A percentile compares a stretch with the other conserved stretches of the same genome.
Evolutionary conservation across 2,888 invertebrate genomes (phyloP).

Genomic region (Acanthosepion pharaonis): DNA sequence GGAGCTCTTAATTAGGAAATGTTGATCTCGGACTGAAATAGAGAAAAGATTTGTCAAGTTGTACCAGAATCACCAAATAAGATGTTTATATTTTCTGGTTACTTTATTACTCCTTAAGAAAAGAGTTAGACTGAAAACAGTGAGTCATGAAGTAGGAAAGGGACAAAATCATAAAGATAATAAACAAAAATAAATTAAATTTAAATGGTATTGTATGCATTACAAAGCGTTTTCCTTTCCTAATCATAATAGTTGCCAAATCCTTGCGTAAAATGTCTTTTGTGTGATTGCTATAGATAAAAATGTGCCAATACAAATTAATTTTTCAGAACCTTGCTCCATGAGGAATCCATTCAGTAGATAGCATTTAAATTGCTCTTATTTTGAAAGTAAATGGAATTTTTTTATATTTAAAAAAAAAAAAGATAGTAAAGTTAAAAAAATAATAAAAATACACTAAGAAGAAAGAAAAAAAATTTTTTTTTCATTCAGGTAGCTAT

Average conservation of each 20-base stretch:
- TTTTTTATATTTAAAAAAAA: not conserved
- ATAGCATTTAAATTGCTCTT: slow-evolving; percentile 38
- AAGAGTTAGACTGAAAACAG: too few species aligned
- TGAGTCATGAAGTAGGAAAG: not conserved
- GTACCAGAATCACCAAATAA: not conserved
- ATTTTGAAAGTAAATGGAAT: not conserved
- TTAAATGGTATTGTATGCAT: not conserved
- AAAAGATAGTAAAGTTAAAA: not conserved
- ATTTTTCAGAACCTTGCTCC: not conserved
- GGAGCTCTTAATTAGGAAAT: too few species aligned
- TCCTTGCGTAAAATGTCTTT: not conserved
- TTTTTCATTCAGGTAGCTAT: not conserved
- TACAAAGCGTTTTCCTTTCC: not conserved
- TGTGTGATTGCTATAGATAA: slow-evolving; percentile 45
- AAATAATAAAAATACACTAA: not conserved
- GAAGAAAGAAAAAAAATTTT: too few species aligned
- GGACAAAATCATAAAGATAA: not conserved
- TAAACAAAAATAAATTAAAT: not conserved
- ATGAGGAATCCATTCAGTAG: not conserved
- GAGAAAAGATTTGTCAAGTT: not conserved
- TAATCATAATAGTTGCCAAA: not conserved
- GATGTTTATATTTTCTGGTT: not conserved
- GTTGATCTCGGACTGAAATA: too few species aligned
- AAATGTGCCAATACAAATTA: slow-evolving; percentile 38
- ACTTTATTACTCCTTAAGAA: not conserved